Percentiles rank a stretch among this genome's conserved stretches.
Evolutionary conservation across 2,888 invertebrate species (phyloP).

Genomic region (Rhabditoides inermis): DNA sequence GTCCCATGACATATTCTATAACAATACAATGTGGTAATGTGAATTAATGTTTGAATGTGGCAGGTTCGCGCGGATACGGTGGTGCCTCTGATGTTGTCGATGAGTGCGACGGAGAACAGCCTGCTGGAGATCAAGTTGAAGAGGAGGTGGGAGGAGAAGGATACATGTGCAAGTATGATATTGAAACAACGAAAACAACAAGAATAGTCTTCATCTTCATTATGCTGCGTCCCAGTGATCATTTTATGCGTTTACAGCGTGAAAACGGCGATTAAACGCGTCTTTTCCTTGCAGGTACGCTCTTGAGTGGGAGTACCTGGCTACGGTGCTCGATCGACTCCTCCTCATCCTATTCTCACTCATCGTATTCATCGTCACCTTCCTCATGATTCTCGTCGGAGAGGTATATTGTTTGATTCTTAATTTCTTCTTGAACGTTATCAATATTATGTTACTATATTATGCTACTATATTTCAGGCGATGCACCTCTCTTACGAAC

Average conservation of each 20-base stretch:
- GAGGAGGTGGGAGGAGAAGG: conserved; percentile 30
- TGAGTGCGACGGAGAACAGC: conserved; percentile 17
- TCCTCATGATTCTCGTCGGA: conserved; percentile 48
- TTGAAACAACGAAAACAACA: no score
- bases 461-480: no score
- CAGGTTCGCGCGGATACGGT: no score
- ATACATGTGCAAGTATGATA: no score
- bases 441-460: no score
- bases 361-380: conserved; percentile 43
- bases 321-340: conserved; percentile 41
- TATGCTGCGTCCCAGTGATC: conserved; percentile 10
- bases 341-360: conserved; percentile 42
- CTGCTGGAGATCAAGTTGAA: conserved; percentile 28
- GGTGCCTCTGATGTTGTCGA: conserved; percentile 22
- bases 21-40: no score
- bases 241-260: conserved; percentile 1
- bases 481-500: conserved; percentile 46
- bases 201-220: no score
- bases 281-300: conserved; percentile 40
- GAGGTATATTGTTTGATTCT: no score
- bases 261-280: conserved; percentile 3
- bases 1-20: no score
- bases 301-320: conserved; percentile 45
- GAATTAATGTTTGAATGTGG: no score
- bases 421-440: no score